These are phyloP conservation scores for Denticeps clupeoides DNA, from an alignment of 2,797 vertebrate species.

Conservation along the genomic window DNA sequence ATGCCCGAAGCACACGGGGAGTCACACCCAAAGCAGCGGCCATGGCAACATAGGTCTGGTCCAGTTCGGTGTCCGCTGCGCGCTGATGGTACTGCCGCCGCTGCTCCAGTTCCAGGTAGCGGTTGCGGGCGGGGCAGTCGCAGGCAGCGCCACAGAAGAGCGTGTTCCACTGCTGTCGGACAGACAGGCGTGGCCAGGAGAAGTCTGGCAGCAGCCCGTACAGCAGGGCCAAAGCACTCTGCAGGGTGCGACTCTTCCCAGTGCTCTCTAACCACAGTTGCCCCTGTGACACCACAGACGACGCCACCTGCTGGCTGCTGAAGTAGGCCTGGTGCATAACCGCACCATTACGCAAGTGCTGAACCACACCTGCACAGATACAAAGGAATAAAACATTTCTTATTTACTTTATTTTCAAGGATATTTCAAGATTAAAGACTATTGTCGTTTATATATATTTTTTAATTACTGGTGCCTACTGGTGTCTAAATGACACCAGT, in stretches of 20 bases:
- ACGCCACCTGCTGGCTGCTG: constrained; percentile 69
- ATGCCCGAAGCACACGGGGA: constrained; percentile 75
- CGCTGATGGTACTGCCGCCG: constrained; percentile 78
- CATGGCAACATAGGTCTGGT: constrained; percentile 78
- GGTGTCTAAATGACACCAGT: no score
- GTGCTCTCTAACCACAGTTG: constrained; percentile 88
- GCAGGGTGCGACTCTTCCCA: constrained; percentile 85
- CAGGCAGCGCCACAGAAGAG: constrained; percentile 83
- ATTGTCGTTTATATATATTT: no score
- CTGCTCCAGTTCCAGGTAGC: constrained; percentile 86
- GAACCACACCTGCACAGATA: constrained; percentile 72
- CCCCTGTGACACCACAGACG: constrained; percentile 61
- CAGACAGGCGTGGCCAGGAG: constrained; percentile 73
- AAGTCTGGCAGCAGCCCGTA: constrained; percentile 80
- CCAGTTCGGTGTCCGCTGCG: constrained; percentile 66
- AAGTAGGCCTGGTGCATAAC: constrained; percentile 74
- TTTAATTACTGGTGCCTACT: no score
- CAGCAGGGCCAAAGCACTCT: constrained; percentile 84
- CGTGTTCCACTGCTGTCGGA: constrained; percentile 84
- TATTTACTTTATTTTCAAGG: no score
- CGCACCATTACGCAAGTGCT: constrained; percentile 85
- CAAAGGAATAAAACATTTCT: background rate
- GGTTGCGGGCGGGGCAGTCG: constrained; percentile 79
- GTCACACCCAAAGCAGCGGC: constrained; percentile 72
- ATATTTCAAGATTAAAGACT: no score